Base-by-base conservation (phyloP, 1,140 invertebrate genomes). In the Apis dorsata region DNA sequence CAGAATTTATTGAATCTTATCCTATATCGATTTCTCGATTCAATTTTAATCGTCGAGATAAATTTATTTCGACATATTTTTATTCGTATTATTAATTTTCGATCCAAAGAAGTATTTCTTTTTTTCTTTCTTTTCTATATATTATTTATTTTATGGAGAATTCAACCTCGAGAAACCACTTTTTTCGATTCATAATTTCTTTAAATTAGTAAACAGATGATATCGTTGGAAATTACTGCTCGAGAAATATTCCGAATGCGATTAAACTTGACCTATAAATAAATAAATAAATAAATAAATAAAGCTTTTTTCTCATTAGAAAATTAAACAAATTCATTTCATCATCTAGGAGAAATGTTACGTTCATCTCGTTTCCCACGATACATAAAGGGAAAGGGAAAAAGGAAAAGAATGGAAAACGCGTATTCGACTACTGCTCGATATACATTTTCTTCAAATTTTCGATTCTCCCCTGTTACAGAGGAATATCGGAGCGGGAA, bases 401-500 rank as follows among this genome's bases (percentile, higher is more conserved):
- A 44, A 80, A 73, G 15, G n/a, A 60, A 21, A 65, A 80, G 60
- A 73, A 55, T 51, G 17, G 4, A n/a, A 62, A 66, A 65, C n/a
- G 51, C 51, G 57, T 74, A 74, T 74, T 59, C 70, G 2, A 24
- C n/a, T n/a, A n/a, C 24, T 12, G 17, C 12, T 28, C 34, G 17
- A 69, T 81, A 68, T 60, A 34, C 34, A 53, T 74, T 81, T 75
- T 77, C 10, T n/a, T 68, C 8, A 24, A 82, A 51, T 69, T 76
- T 68, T 53, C 73, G 72, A 15, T 62, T 69, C 34, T 21, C 21
- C 7, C 12, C 10, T 66, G n/a, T 87, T 85, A 73, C 79, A 91
- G 90, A 87, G 11, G 87, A 90, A 76, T 91, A 89, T 73, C 84
- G 86, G 51, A 51, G 55, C 28, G 85, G 83, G 11, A 85, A 86